Evolutionary conservation across 2,113 vertebrate genomes (phyloP), one percentile per base, ranked within the genome.

Genomic region (Hippocampus mohnikei): DNA sequence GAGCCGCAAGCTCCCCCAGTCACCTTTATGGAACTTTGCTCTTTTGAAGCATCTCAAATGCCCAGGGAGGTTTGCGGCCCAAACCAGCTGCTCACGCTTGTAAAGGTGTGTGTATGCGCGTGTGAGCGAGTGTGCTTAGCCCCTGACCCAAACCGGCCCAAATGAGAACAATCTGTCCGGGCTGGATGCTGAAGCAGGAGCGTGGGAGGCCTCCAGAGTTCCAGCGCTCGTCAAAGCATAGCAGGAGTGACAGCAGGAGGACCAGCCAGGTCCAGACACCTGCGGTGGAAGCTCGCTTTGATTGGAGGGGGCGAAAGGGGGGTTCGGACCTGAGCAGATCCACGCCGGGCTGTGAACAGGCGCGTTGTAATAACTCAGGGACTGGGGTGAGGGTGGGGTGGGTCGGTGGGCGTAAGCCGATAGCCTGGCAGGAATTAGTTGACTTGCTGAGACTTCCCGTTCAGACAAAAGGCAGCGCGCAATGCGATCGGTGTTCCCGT

Each of bases 401-500:
- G 3, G 29, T 33, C 29, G 4, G 29, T 74, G 78, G 77, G 86
- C 91, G 93, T 89, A 93, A 94, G 78, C 71, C 1, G 77, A 91
- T 87, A 92, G 85, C 86, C 82, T 86, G 83, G 77, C 83, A 90
- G 83, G 84, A 84, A 37, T 92, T 83, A 68, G 81, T 91, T 93
- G 91, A 87, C 82, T 90, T 67, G 78, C 62, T 75, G 83, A 88
- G 78, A 89, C 87, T 88, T 88, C 85, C 86, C 79, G 79, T 80
- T 63, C 89, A 93, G 92, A 91, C 90, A 71, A 33, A 77, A 90
- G 90, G 87, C 87, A 71, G 83, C 75, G 85, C 82, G 63, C 69
- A 79, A 82, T 79, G 74, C 77, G 88, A 89, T 82, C 78, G 76
- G 82, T 83, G 91, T 94, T 94, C 93, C 92, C 92, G 91, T 87